Evolutionary conservation across 2,113 vertebrate genomes (phyloP), one percentile per base, ranked within the genome.

Genomic region (Calidris pygmaea): DNA sequence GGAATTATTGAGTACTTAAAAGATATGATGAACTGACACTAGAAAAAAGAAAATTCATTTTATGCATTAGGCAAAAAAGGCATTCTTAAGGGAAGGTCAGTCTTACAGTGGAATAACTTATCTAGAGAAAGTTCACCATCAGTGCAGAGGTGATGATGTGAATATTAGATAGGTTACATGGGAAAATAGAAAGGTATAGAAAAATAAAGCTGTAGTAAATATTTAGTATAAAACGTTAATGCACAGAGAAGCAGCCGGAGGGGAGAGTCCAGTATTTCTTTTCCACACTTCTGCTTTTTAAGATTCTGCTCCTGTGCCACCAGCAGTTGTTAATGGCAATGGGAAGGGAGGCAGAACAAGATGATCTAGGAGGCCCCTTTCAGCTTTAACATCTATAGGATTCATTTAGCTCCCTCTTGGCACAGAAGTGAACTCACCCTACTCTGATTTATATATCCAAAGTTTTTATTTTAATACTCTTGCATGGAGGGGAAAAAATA

Each of bases 381-480:
- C 76, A 82, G 72, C 70, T 92, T 78, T 73, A 81, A 43, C 73
- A 87, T 85, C 80, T 59, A 62, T 55, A 73, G 70, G 80, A 93
- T 94, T 96, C 84, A 93, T 92, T 91, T 0, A 0, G 84, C 58
- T 85, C 71, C 77, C 77, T 89, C 56, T 86, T 89, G 91, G 84
- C 90, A 79, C 48, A 75, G 70, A 58, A 87, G 32, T 26, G 73
- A 96, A 75, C 63, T 85, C 66, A 23, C 62, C 70, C 66, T 72
- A 15, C 50, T 77, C 70, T 93, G 94, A 92, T 90, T 96, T 94
- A 93, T 96, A 34, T 15, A 73, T 39, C 56, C 50, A 79, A 76
- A 91, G 90, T 93, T 93, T 95, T 90, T 85, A 89, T 95, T 96
- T 93, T 95, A 94, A 93, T 95, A 86, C 68, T 68, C n/a, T 82